Conservation (phyloP, 1,140 invertebrate genomes). For the Archivesica marissinica region DNA sequence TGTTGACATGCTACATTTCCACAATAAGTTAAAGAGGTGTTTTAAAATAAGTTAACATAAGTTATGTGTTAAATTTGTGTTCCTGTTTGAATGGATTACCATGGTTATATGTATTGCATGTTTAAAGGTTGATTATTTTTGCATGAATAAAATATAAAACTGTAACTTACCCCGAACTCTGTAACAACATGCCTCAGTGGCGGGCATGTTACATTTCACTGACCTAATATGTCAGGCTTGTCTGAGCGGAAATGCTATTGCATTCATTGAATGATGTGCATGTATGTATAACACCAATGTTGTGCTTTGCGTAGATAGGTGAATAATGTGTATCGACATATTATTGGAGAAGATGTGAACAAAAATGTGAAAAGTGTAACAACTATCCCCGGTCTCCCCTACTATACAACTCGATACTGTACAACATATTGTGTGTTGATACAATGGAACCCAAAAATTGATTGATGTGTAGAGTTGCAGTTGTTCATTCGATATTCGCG, state of each 20-base stretch:
- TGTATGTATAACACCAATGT: neutral
- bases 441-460: too few species aligned
- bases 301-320: neutral
- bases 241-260: neutral
- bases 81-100: neutral
- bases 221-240: neutral
- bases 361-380: constrained; percentile 5
- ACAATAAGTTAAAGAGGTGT: neutral
- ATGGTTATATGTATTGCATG: neutral
- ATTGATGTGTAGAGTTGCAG: too few species aligned
- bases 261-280: neutral
- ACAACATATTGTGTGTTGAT: too few species aligned
- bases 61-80: too few species aligned
- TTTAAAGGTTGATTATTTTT: too few species aligned
- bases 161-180: neutral
- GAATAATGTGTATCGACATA: neutral
- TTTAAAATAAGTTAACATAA: too few species aligned
- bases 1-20: neutral
- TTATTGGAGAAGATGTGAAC: neutral
- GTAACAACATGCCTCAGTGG: constrained; percentile 23
- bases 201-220: constrained; percentile 24
- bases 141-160: too few species aligned
- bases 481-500: too few species aligned
- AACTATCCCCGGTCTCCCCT: constrained; percentile 29
- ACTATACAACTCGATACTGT: neutral